These are phyloP conservation scores for Sylvilagus floridanus DNA, from an alignment of 2,797 vertebrate species.

Conservation along the genomic window DNA sequence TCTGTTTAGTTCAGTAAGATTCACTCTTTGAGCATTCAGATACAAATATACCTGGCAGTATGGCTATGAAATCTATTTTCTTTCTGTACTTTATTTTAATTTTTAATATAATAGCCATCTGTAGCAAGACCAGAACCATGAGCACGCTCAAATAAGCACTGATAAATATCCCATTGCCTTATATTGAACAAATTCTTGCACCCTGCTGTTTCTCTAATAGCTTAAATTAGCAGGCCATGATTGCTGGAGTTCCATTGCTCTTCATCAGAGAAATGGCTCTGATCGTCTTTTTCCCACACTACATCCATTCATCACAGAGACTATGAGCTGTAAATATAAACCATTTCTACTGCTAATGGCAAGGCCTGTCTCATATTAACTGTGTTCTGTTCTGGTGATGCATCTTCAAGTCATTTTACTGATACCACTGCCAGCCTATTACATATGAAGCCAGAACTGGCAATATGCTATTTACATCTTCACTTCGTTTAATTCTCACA, in stretches of 20 bases:
- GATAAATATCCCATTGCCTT: constrained; percentile 31
- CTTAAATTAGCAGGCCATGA: constrained; percentile 74
- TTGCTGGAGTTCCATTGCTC: constrained; percentile 68
- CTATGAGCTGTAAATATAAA: constrained; percentile 61
- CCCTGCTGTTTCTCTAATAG: constrained; percentile 68
- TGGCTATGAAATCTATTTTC: constrained; percentile 18
- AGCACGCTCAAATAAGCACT: constrained; percentile 40
- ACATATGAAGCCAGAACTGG: background rate
- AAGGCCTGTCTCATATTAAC: background rate
- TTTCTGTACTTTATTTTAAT: constrained; percentile 54
- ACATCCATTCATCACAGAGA: constrained; percentile 51
- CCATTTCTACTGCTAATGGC: background rate
- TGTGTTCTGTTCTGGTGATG: constrained; percentile 34
- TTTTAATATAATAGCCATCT: constrained; percentile 53
- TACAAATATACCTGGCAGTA: constrained; percentile 10
- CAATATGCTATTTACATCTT: background rate
- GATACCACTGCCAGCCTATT: background rate
- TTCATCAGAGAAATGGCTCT: constrained; percentile 77
- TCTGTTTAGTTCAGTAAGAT: background rate
- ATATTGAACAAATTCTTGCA: constrained; percentile 62
- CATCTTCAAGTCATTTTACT: constrained; percentile 51
- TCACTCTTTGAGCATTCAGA: background rate
- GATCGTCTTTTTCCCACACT: background rate
- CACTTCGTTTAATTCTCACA: constrained; percentile 51
- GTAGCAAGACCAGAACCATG: background rate